Conservation (phyloP, 2,113 vertebrate species). For the Carollia perspicillata region DNA sequence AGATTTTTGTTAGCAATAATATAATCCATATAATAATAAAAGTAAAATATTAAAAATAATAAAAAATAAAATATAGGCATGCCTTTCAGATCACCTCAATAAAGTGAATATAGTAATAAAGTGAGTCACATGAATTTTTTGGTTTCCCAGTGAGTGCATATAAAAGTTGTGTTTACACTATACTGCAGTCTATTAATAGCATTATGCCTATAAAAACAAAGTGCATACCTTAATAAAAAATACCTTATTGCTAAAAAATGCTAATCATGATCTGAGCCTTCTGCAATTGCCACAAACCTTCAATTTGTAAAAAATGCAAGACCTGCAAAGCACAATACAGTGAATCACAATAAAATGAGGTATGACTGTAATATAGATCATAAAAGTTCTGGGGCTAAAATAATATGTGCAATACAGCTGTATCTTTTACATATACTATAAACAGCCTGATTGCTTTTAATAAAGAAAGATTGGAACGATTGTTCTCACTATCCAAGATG, state of each 20-base stretch:
- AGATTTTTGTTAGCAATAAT: background rate
- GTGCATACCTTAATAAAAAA: background rate
- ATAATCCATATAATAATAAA: background rate
- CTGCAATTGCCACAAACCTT: background rate
- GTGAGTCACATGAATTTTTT: background rate
- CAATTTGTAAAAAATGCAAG: background rate
- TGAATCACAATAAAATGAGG: background rate
- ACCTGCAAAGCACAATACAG: background rate
- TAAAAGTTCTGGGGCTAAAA: background rate
- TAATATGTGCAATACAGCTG: background rate
- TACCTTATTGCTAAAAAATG: background rate
- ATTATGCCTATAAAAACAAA: background rate
- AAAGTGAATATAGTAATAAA: background rate
- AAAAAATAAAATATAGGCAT: background rate
- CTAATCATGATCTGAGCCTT: background rate
- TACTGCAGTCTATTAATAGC: background rate
- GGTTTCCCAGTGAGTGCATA: background rate
- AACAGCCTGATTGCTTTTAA: background rate
- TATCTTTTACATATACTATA: background rate
- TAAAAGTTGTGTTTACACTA: background rate
- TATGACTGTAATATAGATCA: background rate
- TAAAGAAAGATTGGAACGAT: background rate
- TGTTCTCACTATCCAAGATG: background rate
- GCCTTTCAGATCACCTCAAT: background rate
- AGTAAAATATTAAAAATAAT: background rate